Evolutionary conservation across 1,140 invertebrate species (phyloP), one percentile per base, ranked within the genome.

Genomic region (Cydia fagiglandana): DNA sequence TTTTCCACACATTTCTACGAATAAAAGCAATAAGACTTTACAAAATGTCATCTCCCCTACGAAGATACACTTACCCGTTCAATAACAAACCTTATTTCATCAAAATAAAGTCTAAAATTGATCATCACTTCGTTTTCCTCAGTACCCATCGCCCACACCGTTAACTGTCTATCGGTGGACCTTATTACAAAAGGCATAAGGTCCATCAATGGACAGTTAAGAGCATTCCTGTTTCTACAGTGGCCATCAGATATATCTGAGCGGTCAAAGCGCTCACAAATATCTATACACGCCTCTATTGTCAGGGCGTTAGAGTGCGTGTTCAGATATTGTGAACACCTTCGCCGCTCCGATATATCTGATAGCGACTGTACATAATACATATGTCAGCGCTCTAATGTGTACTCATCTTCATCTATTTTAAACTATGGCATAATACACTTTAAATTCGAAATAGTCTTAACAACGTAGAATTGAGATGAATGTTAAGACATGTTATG

Each of bases 381-480:
- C 53, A 53, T 53, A 10, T 61, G 20, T 61, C 20, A 61, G 20
- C 56, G 24, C 56, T 53, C 50, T 6, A 34, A 53, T 17, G n/a
- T 74, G 73, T 74, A 74, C 4, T 56, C 56, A 61, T 74, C 28
- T 13, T 4, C 15, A 9, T 74, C 56, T 53, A 56, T 53, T 56
- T 56, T 34, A 74, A 61, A 61, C 34, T 70, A 70, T 70, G 66
- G 30, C n/a, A 70, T 70, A 70, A 70, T 66, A 75, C 74, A 17
- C 20, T 24, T 2, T 41, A 24, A 61, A 24, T 12, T 4, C 20
- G 6, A 12, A 61, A 61, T 3, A 7, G 56, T 24, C 17, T 20
- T 61, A 61, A 61, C 9, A 24, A 10, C 56, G 3, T 61, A 61
- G 7, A 24, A 61, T 24, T 24, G 15, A 10, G 7, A 24, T 24